A percentile compares a stretch with the other conserved stretches of the same genome.
phyloP scores from a whole-genome alignment of 2,888 invertebrate species.

The Diaphora mendica region DNA sequence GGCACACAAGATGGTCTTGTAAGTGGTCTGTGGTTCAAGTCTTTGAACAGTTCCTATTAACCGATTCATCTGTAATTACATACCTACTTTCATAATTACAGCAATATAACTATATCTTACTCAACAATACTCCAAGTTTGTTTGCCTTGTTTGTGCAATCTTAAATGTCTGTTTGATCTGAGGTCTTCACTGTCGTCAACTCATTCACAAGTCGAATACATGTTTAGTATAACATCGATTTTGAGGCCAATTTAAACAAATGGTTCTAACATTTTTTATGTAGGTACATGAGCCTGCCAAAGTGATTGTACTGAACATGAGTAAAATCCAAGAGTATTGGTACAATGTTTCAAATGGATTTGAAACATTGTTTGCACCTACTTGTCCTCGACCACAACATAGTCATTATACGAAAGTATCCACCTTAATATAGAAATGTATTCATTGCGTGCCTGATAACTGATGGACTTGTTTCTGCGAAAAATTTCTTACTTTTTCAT shows the following conservation, averaged over 20 bases:
- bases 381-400: background rate
- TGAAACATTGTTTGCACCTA: background rate
- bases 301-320: no score
- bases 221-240: no score
- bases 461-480: slow-evolving; percentile 46
- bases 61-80: background rate
- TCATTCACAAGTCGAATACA: background rate
- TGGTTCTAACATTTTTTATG: no score
- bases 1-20: background rate
- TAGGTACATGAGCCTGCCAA: no score
- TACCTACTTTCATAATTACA: background rate
- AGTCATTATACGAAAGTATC: background rate
- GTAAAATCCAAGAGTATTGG: no score
- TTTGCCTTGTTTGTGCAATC: background rate
- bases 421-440: slow-evolving; percentile 25
- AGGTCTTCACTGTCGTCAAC: background rate
- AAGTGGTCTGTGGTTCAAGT: background rate
- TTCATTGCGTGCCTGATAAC: slow-evolving; percentile 32
- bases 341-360: background rate
- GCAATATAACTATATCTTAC: background rate
- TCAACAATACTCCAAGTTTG: background rate
- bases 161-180: background rate
- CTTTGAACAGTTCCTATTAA: background rate
- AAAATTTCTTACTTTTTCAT: slow-evolving; percentile 42
- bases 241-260: no score